Evolutionary conservation across 2,888 invertebrate genomes (phyloP).

Genomic region (Hypena proboscidalis): DNA sequence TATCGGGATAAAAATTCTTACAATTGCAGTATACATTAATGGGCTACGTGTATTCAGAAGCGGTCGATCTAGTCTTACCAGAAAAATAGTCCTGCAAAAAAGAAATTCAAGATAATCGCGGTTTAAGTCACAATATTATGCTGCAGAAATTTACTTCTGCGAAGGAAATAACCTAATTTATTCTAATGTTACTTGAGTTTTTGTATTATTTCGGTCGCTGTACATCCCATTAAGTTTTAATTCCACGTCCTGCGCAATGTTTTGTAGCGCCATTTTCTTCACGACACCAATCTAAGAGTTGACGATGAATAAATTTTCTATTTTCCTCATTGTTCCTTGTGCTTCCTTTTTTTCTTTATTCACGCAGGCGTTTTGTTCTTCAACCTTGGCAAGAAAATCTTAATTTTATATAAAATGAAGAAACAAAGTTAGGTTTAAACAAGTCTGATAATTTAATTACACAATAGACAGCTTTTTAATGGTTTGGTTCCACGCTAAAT

Average conservation of each 20-base stretch:
- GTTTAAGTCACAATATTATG: not conserved
- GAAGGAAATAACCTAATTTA: slow-evolving; percentile 19
- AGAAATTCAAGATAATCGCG: too few relatives aligned
- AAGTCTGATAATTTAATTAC: slow-evolving; percentile 37
- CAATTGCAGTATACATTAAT: too few relatives aligned
- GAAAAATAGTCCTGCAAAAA: too few relatives aligned
- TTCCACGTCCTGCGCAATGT: slow-evolving; percentile 51
- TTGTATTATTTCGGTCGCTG: slow-evolving; percentile 17
- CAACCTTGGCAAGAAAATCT: slow-evolving; percentile 46
- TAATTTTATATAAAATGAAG: slow-evolving; percentile 51
- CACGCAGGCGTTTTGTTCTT: slow-evolving; percentile 42
- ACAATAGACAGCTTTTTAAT: slow-evolving; percentile 27
- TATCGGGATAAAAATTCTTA: too few relatives aligned
- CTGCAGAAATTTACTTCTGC: slow-evolving; percentile 3
- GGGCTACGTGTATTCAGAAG: too few relatives aligned
- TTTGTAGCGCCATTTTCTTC: slow-evolving; percentile 42
- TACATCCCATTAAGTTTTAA: slow-evolving; percentile 53
- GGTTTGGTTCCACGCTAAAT: slow-evolving; percentile 32
- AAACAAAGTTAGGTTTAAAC: slow-evolving; percentile 25
- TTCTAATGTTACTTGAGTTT: slow-evolving; percentile 24
- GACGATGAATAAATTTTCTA: slow-evolving; percentile 67
- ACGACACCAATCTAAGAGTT: slow-evolving; percentile 48
- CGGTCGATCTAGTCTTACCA: too few relatives aligned
- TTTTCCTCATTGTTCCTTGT: slow-evolving; percentile 48
- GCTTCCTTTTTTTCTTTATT: slow-evolving; percentile 44